A percentile compares a stretch with the other conserved stretches of the same genome.
Conservation (phyloP, 2,113 vertebrate genomes). For the Typhlomys cinereus region DNA sequence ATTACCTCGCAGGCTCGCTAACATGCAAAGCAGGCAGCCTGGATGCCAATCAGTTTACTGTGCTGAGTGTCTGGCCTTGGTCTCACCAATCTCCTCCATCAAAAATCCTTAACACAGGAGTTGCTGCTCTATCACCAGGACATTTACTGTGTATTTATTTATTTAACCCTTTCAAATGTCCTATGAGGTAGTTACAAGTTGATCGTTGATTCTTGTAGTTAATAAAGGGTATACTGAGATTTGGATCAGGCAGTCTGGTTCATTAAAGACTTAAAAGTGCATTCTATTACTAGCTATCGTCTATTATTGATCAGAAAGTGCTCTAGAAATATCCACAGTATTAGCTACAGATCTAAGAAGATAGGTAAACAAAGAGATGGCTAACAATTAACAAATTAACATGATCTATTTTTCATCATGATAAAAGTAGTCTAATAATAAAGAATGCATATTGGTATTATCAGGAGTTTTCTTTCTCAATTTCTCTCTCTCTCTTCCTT, state of each 20-base stretch:
- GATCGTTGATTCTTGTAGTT: background rate
- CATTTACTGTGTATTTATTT: background rate
- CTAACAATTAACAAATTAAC: slow-evolving; percentile 11
- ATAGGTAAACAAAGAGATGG: background rate
- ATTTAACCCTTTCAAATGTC: background rate
- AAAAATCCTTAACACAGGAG: background rate
- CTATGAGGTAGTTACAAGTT: background rate
- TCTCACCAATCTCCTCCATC: slow-evolving; percentile 86
- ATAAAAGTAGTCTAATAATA: slow-evolving; percentile 14
- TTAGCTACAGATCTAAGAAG: background rate
- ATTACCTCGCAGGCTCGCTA: background rate
- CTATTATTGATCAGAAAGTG: background rate
- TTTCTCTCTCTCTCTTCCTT: too few species aligned
- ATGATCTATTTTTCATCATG: background rate
- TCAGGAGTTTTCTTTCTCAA: background rate
- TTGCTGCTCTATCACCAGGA: background rate
- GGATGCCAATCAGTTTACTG: slow-evolving; percentile 86
- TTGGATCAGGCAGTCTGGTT: background rate
- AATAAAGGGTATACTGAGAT: background rate
- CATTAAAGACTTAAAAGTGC: background rate
- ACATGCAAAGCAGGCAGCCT: slow-evolving; percentile 68
- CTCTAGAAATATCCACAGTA: background rate
- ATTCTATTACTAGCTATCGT: background rate
- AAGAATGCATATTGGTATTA: background rate
- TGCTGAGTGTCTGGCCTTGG: slow-evolving; percentile 86